Evolutionary conservation across 2,888 invertebrate species (phyloP).

Genomic region (Tinea semifulvella): DNA sequence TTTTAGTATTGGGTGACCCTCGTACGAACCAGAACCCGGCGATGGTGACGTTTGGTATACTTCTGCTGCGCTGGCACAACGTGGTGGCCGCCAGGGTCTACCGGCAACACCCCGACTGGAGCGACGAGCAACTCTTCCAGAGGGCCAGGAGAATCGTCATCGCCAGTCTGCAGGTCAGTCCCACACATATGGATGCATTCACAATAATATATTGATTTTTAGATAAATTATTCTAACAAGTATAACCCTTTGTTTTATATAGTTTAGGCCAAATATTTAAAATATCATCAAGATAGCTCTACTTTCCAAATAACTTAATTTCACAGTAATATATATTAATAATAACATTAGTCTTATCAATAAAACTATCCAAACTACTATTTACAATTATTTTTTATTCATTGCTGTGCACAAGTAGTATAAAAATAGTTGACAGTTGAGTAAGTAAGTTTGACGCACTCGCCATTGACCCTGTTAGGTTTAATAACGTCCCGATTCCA

Average conservation of each 20-base stretch:
- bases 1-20: slow-evolving; percentile 91
- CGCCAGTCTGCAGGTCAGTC: slow-evolving; percentile 86
- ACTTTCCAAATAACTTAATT: no score
- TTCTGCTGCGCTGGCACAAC: slow-evolving; percentile 97
- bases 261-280: no score
- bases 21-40: slow-evolving; percentile 98
- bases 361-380: no score
- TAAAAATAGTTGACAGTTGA: no score
- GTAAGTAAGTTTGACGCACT: no score
- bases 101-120: slow-evolving; percentile 83
- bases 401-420: no score
- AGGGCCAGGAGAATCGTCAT: slow-evolving; percentile 88
- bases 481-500: no score
- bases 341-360: no score
- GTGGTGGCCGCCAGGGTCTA: slow-evolving; percentile 84
- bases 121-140: slow-evolving; percentile 95
- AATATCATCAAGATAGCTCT: no score
- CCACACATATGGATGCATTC: not conserved
- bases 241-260: not conserved
- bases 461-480: no score
- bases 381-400: no score
- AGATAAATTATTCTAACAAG: slow-evolving; percentile 20
- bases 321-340: no score
- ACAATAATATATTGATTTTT: not conserved
- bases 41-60: slow-evolving; percentile 88